These are phyloP conservation scores for Hirtodrosophila confusa DNA, from an alignment of 2,888 invertebrate genomes.

Conservation along the genomic window DNA sequence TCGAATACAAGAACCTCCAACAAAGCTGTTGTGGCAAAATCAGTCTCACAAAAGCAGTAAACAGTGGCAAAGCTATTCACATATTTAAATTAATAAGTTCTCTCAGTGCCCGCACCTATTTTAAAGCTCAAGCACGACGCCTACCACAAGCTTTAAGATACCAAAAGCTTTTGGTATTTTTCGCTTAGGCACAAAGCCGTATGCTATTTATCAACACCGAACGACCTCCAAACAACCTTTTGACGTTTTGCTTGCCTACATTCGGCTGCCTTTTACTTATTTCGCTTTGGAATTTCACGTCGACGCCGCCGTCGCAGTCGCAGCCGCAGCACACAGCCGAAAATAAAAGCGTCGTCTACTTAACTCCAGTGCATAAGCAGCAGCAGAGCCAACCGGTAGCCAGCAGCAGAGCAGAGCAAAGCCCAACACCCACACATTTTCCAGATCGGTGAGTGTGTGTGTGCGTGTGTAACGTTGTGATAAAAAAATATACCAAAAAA, in stretches of 20 bases:
- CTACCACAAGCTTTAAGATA: conserved; percentile 55
- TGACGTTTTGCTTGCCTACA: conserved; percentile 75
- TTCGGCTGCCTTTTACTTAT: conserved; percentile 55
- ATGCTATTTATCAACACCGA: conserved; percentile 56
- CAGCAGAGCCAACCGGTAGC: conserved; percentile 79
- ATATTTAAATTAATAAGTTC: not conserved
- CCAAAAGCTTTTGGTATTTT: conserved; percentile 45
- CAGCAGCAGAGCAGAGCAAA: conserved; percentile 52
- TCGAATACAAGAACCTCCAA: no score
- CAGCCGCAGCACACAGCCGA: conserved; percentile 32
- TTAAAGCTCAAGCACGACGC: no score
- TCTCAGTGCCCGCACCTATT: not conserved
- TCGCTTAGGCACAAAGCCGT: conserved; percentile 47
- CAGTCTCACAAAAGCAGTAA: no score
- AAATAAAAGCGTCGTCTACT: conserved; percentile 78
- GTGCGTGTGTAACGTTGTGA: conserved; percentile 6
- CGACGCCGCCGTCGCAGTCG: conserved; percentile 44
- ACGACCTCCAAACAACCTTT: conserved; percentile 83
- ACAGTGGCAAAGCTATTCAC: no score
- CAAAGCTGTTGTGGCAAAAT: no score
- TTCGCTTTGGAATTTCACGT: conserved; percentile 73
- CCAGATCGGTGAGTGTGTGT: conserved; percentile 71
- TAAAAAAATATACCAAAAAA: conserved; percentile 19
- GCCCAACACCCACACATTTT: conserved; percentile 52
- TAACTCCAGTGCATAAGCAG: conserved; percentile 83